phyloP scores from a whole-genome alignment of 2,113 vertebrate genomes.

The Loxodonta africana region DNA sequence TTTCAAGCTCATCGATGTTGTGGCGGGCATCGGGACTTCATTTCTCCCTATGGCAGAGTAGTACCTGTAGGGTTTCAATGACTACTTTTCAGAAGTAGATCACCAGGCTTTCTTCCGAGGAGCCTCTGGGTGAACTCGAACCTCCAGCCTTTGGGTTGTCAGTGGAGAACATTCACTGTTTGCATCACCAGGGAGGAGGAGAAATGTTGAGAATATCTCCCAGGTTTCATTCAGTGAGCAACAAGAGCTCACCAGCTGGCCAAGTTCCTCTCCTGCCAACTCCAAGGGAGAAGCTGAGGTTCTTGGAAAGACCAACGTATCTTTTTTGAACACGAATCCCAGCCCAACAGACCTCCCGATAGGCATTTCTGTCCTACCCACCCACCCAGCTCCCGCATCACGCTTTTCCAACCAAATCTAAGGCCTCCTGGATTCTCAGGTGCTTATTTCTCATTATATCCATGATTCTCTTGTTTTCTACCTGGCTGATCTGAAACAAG shows the following conservation, averaged over 20 bases:
- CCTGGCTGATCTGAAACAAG: conserved; percentile 70
- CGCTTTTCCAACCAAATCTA: conserved; percentile 86
- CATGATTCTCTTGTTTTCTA: conserved; percentile 85
- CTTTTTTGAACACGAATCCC: not conserved
- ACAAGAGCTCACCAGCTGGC: not conserved
- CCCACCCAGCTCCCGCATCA: not conserved
- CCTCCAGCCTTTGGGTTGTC: no score
- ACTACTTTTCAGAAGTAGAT: no score
- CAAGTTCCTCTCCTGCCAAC: fast-evolving
- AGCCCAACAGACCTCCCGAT: no score
- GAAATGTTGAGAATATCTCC: fast-evolving
- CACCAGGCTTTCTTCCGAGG: no score
- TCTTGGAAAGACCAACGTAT: not conserved
- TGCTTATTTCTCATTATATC: conserved; percentile 91
- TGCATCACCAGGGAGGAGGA: not conserved
- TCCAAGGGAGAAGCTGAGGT: fast-evolving
- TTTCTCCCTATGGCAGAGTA: no score
- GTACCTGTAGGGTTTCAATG: no score
- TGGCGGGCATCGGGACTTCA: no score
- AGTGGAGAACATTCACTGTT: no score
- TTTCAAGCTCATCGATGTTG: no score
- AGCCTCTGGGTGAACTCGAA: no score
- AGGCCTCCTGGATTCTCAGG: conserved; percentile 89
- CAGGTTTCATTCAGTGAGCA: fast-evolving
- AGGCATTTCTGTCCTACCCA: not conserved